phyloP scores from a whole-genome alignment of 1,140 invertebrate species.

The Semibalanus balanoides region DNA sequence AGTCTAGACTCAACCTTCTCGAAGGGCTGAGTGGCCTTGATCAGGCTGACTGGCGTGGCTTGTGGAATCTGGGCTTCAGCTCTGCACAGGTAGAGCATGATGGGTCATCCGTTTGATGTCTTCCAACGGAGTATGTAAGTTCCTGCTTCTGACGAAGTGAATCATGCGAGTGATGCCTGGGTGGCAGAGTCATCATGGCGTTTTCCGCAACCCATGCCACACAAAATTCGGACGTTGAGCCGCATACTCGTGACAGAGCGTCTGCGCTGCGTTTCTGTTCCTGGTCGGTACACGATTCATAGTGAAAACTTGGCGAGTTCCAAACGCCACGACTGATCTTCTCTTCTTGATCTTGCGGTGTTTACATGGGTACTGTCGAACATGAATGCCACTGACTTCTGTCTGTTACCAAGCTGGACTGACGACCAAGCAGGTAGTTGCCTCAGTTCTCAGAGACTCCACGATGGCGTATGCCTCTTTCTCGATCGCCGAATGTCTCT shows the following conservation, averaged over 20 bases:
- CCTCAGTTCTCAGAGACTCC: slow-evolving; percentile 17
- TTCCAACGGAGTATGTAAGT: slow-evolving; percentile 20
- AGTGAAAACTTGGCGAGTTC: slow-evolving; percentile 22
- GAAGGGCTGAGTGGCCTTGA: slow-evolving; percentile 23
- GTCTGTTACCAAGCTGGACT: slow-evolving; percentile 22
- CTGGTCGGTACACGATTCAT: slow-evolving; percentile 23
- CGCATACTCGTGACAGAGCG: slow-evolving; percentile 18
- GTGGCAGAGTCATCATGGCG: slow-evolving; percentile 21
- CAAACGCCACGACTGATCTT: slow-evolving; percentile 23
- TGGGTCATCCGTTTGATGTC: slow-evolving; percentile 16
- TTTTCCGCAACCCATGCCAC: not conserved
- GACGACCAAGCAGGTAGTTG: slow-evolving; percentile 17
- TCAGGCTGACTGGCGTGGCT: slow-evolving; percentile 13
- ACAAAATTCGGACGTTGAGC: slow-evolving; percentile 22
- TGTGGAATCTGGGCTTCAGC: slow-evolving; percentile 18
- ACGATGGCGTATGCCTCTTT: slow-evolving; percentile 21
- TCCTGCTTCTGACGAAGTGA: slow-evolving; percentile 19
- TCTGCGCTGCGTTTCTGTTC: slow-evolving; percentile 23
- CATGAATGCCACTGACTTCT: slow-evolving; percentile 22
- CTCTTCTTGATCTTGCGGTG: slow-evolving; percentile 25
- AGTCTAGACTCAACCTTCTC: slow-evolving; percentile 23
- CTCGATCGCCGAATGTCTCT: slow-evolving; percentile 15
- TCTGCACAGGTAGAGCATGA: slow-evolving; percentile 16
- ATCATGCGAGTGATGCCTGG: slow-evolving; percentile 21
- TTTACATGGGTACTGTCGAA: slow-evolving; percentile 17